These are phyloP conservation scores for Plectus sambesii DNA, from an alignment of 1,140 invertebrate genomes.

Conservation along the genomic window DNA sequence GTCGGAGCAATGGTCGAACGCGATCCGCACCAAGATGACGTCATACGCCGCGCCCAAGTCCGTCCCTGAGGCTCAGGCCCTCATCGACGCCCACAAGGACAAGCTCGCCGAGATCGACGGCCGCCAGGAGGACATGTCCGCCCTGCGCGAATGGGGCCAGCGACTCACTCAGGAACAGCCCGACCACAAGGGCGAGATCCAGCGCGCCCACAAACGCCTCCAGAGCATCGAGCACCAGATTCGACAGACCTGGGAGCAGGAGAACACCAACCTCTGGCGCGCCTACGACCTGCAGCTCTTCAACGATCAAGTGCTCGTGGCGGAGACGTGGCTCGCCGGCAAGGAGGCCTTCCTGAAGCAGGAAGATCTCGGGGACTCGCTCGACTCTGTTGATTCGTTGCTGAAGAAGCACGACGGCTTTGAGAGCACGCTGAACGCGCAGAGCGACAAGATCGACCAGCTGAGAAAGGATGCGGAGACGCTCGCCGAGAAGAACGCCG, in stretches of 20 bases:
- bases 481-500: conserved; percentile 53
- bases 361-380: conserved; percentile 68
- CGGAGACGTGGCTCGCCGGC: conserved; percentile 71
- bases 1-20: conserved; percentile 34
- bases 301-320: conserved; percentile 62
- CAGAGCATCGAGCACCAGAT: conserved; percentile 46
- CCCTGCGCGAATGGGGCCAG: conserved; percentile 64
- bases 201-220: conserved; percentile 50
- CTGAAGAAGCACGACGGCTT: conserved; percentile 79
- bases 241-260: conserved; percentile 49
- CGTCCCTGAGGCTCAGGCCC: conserved; percentile 67
- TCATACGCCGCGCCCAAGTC: conserved; percentile 24
- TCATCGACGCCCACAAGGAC: conserved; percentile 31
- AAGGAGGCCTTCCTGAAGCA: conserved; percentile 88
- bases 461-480: conserved; percentile 56
- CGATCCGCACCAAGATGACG: conserved; percentile 32
- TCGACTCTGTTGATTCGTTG: conserved; percentile 68
- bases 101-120: conserved; percentile 69
- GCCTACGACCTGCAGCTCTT: conserved; percentile 66
- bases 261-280: conserved; percentile 55
- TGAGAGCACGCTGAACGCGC: conserved; percentile 68
- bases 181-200: conserved; percentile 46
- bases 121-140: conserved; percentile 66
- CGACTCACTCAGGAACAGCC: conserved; percentile 46
- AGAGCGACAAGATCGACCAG: conserved; percentile 64